Conservation (phyloP, 2,797 vertebrate species). For the Muraenolepis orangiensis region DNA sequence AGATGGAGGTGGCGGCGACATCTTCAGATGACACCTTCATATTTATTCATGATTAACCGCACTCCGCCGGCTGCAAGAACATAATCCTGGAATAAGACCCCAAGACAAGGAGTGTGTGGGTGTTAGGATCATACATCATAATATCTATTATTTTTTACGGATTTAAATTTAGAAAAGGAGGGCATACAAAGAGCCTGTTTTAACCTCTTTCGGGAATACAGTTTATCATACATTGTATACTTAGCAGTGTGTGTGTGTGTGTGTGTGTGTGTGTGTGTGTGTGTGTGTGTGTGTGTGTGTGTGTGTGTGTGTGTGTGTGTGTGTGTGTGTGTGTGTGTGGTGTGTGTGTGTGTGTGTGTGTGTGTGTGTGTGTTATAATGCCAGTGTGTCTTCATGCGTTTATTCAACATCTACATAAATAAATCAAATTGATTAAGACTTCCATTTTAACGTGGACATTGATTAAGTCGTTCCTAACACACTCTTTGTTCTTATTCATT, state of each 20-base stretch:
- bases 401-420: background rate
- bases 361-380: background rate
- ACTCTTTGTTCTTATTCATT: background rate
- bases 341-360: no score
- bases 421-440: background rate
- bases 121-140: background rate
- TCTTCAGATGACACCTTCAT: background rate
- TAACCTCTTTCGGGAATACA: background rate
- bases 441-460: no score
- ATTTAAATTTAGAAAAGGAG: background rate
- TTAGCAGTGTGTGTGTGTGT: no score
- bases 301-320: no score
- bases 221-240: background rate
- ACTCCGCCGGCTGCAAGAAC: no score
- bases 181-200: no score
- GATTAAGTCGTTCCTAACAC: background rate
- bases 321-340: no score
- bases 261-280: no score
- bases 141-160: background rate
- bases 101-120: no score
- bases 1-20: background rate
- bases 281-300: no score
- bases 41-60: background rate
- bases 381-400: background rate
- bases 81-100: background rate